A percentile compares a stretch with the other conserved stretches of the same genome.
Evolutionary conservation across 2,113 vertebrate species (phyloP).

Genomic region (Datnioides undecimradiatus): DNA sequence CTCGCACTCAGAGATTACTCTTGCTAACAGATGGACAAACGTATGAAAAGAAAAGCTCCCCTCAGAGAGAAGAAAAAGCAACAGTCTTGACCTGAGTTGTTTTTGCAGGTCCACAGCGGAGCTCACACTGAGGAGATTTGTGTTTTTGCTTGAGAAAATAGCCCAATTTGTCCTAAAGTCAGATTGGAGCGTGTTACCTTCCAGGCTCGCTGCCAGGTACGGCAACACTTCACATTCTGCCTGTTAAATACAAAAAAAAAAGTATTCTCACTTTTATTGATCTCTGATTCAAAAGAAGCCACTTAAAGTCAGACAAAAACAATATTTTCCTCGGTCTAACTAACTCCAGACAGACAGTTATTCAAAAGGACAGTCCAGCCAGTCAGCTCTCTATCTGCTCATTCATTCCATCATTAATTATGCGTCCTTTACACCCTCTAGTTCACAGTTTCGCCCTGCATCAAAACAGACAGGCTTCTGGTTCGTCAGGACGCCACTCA

Average conservation of each 20-base stretch:
- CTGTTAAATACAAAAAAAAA: slow-evolving; percentile 9
- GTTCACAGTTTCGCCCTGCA: neutral
- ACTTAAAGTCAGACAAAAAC: slow-evolving; percentile 24
- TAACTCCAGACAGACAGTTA: neutral
- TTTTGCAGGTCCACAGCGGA: neutral
- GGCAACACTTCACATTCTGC: slow-evolving; percentile 1
- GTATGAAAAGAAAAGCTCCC: neutral
- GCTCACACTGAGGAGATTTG: neutral
- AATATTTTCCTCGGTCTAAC: neutral
- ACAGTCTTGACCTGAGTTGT: neutral
- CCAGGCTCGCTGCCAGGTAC: slow-evolving; percentile 7
- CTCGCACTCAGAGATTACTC: neutral
- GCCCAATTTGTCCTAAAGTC: slow-evolving; percentile 32
- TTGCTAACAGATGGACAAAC: neutral
- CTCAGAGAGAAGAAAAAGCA: neutral
- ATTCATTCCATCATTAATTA: neutral
- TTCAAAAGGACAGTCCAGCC: neutral
- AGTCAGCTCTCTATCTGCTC: neutral
- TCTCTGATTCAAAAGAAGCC: slow-evolving; percentile 16
- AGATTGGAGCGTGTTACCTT: slow-evolving; percentile 6
- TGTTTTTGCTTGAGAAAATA: slow-evolving; percentile 9
- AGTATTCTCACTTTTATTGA: slow-evolving; percentile 38
- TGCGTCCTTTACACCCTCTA: neutral
- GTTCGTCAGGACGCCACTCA: no score
- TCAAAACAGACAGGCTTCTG: neutral